Percentiles rank a stretch among this genome's conserved stretches.
These are phyloP conservation scores for Masticophis lateralis DNA, from an alignment of 2,797 vertebrate genomes.

Conservation along the genomic window DNA sequence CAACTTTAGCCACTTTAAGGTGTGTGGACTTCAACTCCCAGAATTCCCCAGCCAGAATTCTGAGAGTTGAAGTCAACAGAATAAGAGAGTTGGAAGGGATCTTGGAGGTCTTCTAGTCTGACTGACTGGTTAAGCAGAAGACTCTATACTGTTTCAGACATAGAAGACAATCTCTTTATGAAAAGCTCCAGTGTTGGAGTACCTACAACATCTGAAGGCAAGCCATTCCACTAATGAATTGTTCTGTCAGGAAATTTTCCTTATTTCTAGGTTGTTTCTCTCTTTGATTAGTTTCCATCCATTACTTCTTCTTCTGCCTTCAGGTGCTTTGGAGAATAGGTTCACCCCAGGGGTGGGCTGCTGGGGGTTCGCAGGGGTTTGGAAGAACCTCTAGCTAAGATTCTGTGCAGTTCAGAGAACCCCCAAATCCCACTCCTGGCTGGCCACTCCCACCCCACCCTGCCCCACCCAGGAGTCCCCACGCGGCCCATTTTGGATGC, in stretches of 20 bases:
- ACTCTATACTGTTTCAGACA: not conserved
- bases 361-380: no score
- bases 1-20: not conserved
- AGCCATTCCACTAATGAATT: not conserved
- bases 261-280: not conserved
- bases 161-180: not conserved
- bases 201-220: not conserved
- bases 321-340: not conserved
- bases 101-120: not conserved
- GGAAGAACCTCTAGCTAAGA: no score
- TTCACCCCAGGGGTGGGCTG: not conserved
- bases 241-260: not conserved
- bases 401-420: no score
- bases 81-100: not conserved
- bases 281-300: not conserved
- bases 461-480: no score
- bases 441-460: no score
- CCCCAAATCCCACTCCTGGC: no score
- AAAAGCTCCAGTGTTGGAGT: not conserved
- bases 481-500: no score
- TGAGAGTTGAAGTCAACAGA: not conserved
- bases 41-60: not conserved
- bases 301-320: not conserved
- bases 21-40: not conserved
- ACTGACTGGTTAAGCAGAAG: not conserved